phyloP scores from a whole-genome alignment of 2,888 invertebrate species.

The Platycheirus rosarum region DNA sequence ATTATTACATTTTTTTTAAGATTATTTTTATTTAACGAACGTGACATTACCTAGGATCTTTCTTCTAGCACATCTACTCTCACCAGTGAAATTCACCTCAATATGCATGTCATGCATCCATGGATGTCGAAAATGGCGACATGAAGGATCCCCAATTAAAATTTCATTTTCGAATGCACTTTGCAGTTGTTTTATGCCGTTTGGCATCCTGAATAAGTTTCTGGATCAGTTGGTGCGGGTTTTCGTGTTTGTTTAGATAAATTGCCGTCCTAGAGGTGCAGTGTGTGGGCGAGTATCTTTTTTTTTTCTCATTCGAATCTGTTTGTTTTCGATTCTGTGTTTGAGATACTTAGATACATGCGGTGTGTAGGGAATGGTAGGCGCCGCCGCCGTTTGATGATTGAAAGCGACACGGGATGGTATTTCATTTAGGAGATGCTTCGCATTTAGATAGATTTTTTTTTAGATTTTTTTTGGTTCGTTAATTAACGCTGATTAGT shows the following conservation, averaged over 20 bases:
- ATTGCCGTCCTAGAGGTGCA: conserved; percentile 55
- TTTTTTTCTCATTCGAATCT: too few relatives aligned
- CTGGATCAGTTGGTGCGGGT: conserved; percentile 57
- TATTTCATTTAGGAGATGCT: conserved; percentile 59
- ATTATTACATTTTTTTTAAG: too few relatives aligned
- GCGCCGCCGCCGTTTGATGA: conserved; percentile 63
- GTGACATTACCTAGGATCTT: too few relatives aligned
- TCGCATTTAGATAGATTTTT: conserved; percentile 27
- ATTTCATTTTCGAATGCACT: conserved; percentile 74
- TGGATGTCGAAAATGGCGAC: conserved; percentile 67
- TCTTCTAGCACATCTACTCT: too few relatives aligned
- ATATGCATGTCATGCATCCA: conserved; percentile 56
- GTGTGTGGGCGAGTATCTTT: conserved; percentile 10
- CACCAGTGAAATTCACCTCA: conserved; percentile 13
- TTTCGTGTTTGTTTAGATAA: conserved; percentile 69
- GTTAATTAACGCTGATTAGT: conserved; percentile 74
- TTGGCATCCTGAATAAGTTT: conserved; percentile 57
- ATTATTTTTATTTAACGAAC: too few relatives aligned
- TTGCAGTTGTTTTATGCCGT: conserved; percentile 63
- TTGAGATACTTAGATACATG: not conserved
- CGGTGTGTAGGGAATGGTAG: conserved; percentile 43
- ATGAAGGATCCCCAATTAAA: conserved; percentile 72
- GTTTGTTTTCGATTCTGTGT: conserved; percentile 6
- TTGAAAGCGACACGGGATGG: conserved; percentile 65
- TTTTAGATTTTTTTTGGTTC: conserved; percentile 43